A percentile compares a stretch with the other conserved stretches of the same genome.
Conservation (phyloP, 2,797 vertebrate species). For the Cercopithecus mitis region DNA sequence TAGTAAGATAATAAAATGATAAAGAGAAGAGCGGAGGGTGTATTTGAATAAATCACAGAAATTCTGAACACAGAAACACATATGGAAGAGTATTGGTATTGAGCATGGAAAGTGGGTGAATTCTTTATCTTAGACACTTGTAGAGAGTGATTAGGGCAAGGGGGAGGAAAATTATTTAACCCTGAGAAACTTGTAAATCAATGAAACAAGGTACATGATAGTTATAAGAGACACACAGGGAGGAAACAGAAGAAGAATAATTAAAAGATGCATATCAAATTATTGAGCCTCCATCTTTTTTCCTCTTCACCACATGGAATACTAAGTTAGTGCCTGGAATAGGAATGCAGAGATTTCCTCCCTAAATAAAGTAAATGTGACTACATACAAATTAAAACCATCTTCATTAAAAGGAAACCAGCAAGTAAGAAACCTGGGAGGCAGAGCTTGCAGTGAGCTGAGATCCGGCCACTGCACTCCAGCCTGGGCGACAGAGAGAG, state of each 20-base stretch:
- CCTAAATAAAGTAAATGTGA: no score
- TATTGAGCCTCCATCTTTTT: no score
- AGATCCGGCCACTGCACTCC: no score
- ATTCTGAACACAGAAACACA: accelerated
- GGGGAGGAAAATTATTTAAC: not conserved
- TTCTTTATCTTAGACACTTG: not conserved
- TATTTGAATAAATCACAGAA: not conserved
- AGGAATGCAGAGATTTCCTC: not conserved
- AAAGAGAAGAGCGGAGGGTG: accelerated
- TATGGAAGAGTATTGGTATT: accelerated
- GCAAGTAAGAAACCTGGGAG: no score
- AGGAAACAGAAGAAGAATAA: no score
- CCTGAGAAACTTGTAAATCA: accelerated
- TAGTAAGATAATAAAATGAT: not conserved
- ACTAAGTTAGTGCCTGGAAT: no score
- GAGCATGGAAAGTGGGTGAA: accelerated
- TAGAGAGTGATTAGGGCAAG: not conserved
- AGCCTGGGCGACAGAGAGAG: no score
- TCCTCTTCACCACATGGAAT: accelerated
- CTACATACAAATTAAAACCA: not conserved
- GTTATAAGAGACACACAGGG: accelerated
- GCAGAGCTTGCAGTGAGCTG: no score
- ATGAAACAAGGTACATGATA: accelerated
- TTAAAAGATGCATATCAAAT: not conserved
- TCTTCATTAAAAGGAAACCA: not conserved